Evolutionary conservation across 1,140 invertebrate genomes (phyloP), one percentile per base, ranked within the genome.

Genomic region (Aphidius ervi): DNA sequence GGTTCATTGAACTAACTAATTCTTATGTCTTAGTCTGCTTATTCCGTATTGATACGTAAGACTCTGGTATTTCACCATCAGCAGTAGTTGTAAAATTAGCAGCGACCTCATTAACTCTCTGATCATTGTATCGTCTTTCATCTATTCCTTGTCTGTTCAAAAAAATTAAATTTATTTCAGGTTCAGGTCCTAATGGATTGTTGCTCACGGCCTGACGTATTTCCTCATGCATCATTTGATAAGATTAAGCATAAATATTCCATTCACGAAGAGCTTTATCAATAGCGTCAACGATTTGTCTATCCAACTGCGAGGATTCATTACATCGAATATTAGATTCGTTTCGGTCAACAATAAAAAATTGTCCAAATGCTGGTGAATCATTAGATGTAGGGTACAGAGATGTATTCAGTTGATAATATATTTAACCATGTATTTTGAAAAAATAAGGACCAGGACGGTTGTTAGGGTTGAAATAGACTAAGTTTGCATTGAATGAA

Each of bases 321-420:
- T 42, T n/a, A 47, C 9, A 46, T 6, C 50, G 59, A 49, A 49
- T 37, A 39, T 61, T 23, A 9, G 46, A 16, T 56, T 54, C 59
- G 46, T 49, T 49, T 20, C n/a, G n/a, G 47, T 55, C 59, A 20
- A 61, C 39, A 48, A 61, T 56, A 47, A 61, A 61, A 31, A 61
- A 39, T 47, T 61, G 53, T 6, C 59, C 52, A 56, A 56, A 56
- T 16, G 43, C 23, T 47, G 59, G 59, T 39, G 6, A n/a, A 48
- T 61, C 59, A 46, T 56, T 23, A 8, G 43, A 16, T 42, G 53
- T 5, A 0, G 59, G 59, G 31, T 56, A 48, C n/a, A 61, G 39
- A 37, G 16, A 31, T 31, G 23, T 31, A 31, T 31, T 31, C 48
- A 48, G 10, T 20, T 48, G 47, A 16, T 48, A 48, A 16, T 48